Evolutionary conservation across 2,113 vertebrate genomes (phyloP).

Genomic region (Caretta caretta): DNA sequence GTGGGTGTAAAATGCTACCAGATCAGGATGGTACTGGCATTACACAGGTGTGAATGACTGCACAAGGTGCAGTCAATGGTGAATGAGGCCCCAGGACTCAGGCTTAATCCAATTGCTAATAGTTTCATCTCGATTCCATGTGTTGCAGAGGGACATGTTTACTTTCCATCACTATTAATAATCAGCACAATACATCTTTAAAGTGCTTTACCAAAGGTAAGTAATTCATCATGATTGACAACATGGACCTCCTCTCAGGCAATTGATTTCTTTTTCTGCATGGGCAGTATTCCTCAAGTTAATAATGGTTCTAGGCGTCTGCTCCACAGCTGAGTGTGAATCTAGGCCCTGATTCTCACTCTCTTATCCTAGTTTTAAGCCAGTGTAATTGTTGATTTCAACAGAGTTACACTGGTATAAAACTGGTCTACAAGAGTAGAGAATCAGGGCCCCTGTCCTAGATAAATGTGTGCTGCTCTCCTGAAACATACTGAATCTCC

Average conservation of each 20-base stretch:
- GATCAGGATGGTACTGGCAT: background rate
- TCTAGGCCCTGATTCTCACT: background rate
- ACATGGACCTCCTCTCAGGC: background rate
- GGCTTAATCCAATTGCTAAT: background rate
- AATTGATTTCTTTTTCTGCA: background rate
- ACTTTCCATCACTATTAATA: background rate
- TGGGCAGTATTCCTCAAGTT: background rate
- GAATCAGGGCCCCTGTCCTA: background rate
- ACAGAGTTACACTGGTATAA: no score
- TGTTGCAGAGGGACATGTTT: background rate
- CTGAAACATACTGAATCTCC: background rate
- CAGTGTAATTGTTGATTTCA: background rate
- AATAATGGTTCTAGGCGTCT: background rate
- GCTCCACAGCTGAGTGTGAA: background rate
- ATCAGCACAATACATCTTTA: background rate
- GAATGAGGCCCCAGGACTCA: background rate
- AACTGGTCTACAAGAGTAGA: background rate
- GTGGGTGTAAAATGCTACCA: background rate
- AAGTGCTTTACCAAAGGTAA: background rate
- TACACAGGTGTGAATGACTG: background rate
- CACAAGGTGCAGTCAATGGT: background rate
- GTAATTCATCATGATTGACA: background rate
- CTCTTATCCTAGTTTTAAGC: background rate
- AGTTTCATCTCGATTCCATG: background rate
- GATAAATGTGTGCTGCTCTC: conserved; percentile 3